Evolutionary conservation across 1,140 invertebrate genomes (phyloP).

Genomic region (Papilio xuthus): DNA sequence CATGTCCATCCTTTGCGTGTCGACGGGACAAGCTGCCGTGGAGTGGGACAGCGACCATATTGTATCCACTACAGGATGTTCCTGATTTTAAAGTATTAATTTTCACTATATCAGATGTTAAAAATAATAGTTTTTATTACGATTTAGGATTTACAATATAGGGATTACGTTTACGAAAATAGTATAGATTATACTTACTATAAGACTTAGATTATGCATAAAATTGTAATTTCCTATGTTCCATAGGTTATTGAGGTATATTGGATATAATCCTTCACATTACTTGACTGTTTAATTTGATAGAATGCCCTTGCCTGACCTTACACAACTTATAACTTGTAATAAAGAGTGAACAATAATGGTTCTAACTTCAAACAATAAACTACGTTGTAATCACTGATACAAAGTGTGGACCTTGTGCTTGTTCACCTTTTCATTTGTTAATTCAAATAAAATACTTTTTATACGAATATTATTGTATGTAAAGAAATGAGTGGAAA

Average conservation of each 20-base stretch:
- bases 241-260: too few relatives aligned
- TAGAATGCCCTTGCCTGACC: too few relatives aligned
- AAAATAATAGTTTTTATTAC: background rate
- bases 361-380: background rate
- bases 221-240: too few relatives aligned
- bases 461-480: background rate
- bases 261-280: too few relatives aligned
- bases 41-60: slow-evolving; percentile 62
- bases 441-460: background rate
- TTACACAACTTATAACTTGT: background rate
- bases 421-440: background rate
- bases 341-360: background rate
- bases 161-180: too few relatives aligned
- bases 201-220: too few relatives aligned
- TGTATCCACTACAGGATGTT: slow-evolving; percentile 56
- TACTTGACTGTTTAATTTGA: too few relatives aligned
- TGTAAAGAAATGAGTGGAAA: slow-evolving; percentile 15
- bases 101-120: background rate
- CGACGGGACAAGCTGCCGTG: slow-evolving; percentile 63
- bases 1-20: slow-evolving; percentile 70
- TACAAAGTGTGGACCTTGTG: background rate
- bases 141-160: too few relatives aligned
- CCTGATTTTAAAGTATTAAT: background rate
- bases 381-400: background rate
- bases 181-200: too few relatives aligned